These are phyloP conservation scores for Lithophane semibrunnea DNA, from an alignment of 2,888 invertebrate genomes.

Conservation along the genomic window DNA sequence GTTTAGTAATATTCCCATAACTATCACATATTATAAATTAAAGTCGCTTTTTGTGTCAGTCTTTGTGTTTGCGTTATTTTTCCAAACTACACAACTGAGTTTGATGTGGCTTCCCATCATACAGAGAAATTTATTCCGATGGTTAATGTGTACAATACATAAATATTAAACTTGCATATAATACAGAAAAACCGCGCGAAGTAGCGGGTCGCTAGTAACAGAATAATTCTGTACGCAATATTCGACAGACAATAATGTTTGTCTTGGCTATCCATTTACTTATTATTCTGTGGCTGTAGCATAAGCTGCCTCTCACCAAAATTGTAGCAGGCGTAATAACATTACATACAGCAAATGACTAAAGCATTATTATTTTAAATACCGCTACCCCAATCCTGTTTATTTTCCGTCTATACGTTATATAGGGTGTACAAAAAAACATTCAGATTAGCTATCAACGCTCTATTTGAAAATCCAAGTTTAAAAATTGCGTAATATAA, in stretches of 20 bases:
- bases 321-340: constrained; percentile 40
- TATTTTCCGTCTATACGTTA: constrained; percentile 37
- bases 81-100: not conserved
- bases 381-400: constrained; percentile 40
- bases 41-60: no score
- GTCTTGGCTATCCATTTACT: constrained; percentile 1
- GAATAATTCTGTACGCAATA: not conserved
- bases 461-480: not conserved
- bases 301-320: constrained; percentile 12
- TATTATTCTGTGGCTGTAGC: not conserved
- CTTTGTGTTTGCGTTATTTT: not conserved
- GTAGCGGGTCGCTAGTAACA: not conserved
- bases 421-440: constrained; percentile 22
- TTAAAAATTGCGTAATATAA: not conserved
- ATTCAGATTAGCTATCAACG: not conserved
- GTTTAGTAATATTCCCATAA: no score
- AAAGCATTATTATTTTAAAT: constrained; percentile 61
- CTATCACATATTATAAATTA: no score
- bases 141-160: no score
- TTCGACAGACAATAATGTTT: not conserved
- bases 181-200: not conserved
- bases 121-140: no score
- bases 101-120: not conserved
- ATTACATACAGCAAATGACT: constrained; percentile 44
- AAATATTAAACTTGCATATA: not conserved